Percentiles rank a stretch among this genome's conserved stretches.
Evolutionary conservation across 1,140 invertebrate species (phyloP).

Genomic region (Zaprionus tsacasi): DNA sequence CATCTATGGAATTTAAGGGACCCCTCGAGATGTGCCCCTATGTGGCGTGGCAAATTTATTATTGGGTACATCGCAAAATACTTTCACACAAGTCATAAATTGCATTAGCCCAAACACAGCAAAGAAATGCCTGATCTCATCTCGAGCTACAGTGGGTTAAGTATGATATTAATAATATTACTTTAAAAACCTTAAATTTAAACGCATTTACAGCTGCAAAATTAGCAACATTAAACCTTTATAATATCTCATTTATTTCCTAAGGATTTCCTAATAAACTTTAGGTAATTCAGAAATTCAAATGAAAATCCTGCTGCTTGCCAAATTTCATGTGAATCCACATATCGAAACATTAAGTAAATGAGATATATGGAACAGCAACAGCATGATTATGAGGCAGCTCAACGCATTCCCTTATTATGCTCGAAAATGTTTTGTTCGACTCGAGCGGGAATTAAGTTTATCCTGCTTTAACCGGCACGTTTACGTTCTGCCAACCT

Average conservation of each 20-base stretch:
- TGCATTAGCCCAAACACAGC: not conserved
- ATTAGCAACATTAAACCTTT: too few relatives aligned
- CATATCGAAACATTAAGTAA: not conserved
- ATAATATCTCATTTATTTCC: too few relatives aligned
- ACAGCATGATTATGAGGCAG: not conserved
- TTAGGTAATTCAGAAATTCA: not conserved
- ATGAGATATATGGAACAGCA: not conserved
- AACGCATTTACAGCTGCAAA: too few relatives aligned
- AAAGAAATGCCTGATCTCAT: not conserved
- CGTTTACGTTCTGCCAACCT: conserved; percentile 42
- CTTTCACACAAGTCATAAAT: not conserved
- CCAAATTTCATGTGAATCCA: not conserved
- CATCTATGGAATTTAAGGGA: conserved; percentile 23
- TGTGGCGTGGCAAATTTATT: conserved; percentile 25
- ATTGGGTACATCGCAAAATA: not conserved
- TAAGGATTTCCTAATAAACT: too few relatives aligned
- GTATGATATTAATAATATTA: not conserved
- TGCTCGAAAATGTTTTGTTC: conserved; percentile 21
- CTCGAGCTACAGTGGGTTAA: not conserved
- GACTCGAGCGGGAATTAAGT: conserved; percentile 37
- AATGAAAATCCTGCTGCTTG: not conserved
- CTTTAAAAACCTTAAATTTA: too few relatives aligned
- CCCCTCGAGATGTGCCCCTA: conserved; percentile 17
- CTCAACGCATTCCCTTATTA: not conserved
- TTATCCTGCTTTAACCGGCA: conserved; percentile 34